Percentiles rank a stretch among this genome's conserved stretches.
Conservation (phyloP, 2,888 invertebrate species). For the Dysmachus trigonus region DNA sequence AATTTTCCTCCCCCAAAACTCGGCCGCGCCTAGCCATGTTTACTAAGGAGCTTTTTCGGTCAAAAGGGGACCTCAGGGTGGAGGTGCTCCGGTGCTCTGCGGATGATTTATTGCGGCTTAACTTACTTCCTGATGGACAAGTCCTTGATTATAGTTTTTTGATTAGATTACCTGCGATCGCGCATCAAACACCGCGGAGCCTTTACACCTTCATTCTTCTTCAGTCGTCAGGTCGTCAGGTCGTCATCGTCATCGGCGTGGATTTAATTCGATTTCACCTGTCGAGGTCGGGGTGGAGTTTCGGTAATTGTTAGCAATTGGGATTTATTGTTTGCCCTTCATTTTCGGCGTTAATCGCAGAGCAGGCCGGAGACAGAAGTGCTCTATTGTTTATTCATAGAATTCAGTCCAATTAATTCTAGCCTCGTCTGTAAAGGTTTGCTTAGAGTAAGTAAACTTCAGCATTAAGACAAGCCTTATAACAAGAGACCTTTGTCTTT, state of each 20-base stretch:
- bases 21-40: not conserved
- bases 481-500: not conserved
- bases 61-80: not conserved
- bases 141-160: not conserved
- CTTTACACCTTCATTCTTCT: not conserved
- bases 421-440: not conserved
- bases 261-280: not conserved
- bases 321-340: not conserved
- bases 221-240: no score
- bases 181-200: not conserved
- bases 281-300: not conserved
- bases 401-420: not conserved
- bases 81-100: not conserved
- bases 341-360: not conserved
- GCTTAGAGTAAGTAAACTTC: not conserved
- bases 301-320: not conserved
- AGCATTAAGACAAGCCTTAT: no score
- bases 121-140: not conserved
- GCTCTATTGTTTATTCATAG: not conserved
- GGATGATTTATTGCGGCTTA: not conserved
- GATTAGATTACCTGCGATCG: not conserved
- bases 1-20: not conserved
- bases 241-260: no score
- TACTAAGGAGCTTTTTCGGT: not conserved
- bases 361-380: not conserved